Evolutionary conservation across 2,797 vertebrate genomes (phyloP), one percentile per base, ranked within the genome.

Genomic region (Liparis tanakae): DNA sequence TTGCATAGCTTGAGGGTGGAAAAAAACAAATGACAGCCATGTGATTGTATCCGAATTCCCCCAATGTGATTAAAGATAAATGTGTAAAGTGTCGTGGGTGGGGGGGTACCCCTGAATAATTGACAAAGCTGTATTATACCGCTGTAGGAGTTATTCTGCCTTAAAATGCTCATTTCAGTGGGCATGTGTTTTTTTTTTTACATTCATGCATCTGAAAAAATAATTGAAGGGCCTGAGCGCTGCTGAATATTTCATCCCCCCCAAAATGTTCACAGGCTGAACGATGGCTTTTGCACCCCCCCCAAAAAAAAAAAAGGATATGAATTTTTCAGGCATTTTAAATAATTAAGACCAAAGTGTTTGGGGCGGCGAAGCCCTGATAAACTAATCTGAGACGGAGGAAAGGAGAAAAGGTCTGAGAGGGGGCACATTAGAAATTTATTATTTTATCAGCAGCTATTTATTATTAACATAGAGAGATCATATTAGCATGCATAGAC

Each of bases 281-380:
- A 90, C 64, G 65, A 87, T 87, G 85, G 86, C 85, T 86, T 93
- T 90, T 90, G 86, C 87, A 82, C 82, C 82, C 86, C 83, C 86
- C 83, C 82, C 81, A 85, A 91, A 89, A 2, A 41, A 36, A 36
- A 89, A 85, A 77, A 63, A 81, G 83, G 72, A 61, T 85, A 91
- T 92, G 72, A 90, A 91, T 93, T 87, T 93, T 91, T 91, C 57
- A 90, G 68, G 67, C 79, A 66, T 81, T 92, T 88, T 94, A 83
- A 94, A 94, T 94, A 92, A 94, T 93, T 93, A 90, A 94, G 88
- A 43, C 59, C 74, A 82, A 85, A 91, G 89, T 93, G 90, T 94
- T 93, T 92, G 87, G 90, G 88, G 86, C 76, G 50, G 85, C 75
- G 67, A 86, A 90, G 86, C 80, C 86, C 85, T 82, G 82, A 89